phyloP scores from a whole-genome alignment of 1,140 invertebrate genomes.

The Mercenaria mercenaria region DNA sequence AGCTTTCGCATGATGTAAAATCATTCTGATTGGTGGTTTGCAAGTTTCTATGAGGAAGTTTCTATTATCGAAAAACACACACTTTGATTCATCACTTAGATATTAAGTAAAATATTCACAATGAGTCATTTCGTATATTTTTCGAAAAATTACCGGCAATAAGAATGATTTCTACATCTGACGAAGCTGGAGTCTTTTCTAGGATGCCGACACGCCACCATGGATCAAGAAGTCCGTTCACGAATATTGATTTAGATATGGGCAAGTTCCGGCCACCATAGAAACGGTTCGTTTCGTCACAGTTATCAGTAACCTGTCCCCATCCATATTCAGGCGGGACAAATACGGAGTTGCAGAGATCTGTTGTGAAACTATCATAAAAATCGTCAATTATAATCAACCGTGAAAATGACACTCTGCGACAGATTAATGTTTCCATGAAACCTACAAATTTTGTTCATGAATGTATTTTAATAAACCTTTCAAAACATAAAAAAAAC shows the following conservation, averaged over 20 bases:
- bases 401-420: no score
- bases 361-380: slow-evolving; percentile 89
- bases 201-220: slow-evolving; percentile 92
- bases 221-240: slow-evolving; percentile 95
- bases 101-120: no score
- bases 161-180: slow-evolving; percentile 69
- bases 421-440: no score
- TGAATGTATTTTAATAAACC: no score
- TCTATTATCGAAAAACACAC: no score
- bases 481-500: no score
- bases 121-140: no score
- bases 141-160: neutral
- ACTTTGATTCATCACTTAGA: no score
- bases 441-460: no score
- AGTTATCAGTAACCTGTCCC: slow-evolving; percentile 87
- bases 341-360: slow-evolving; percentile 93
- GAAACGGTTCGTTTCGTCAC: slow-evolving; percentile 91
- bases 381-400: no score
- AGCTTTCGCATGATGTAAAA: no score
- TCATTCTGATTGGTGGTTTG: neutral
- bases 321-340: slow-evolving; percentile 88
- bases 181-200: slow-evolving; percentile 57
- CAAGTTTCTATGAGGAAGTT: no score
- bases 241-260: slow-evolving; percentile 92
- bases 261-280: slow-evolving; percentile 92